Conservation (phyloP, 53 echinoderm and acorn worm genomes). For the Holothuria scabra region DNA sequence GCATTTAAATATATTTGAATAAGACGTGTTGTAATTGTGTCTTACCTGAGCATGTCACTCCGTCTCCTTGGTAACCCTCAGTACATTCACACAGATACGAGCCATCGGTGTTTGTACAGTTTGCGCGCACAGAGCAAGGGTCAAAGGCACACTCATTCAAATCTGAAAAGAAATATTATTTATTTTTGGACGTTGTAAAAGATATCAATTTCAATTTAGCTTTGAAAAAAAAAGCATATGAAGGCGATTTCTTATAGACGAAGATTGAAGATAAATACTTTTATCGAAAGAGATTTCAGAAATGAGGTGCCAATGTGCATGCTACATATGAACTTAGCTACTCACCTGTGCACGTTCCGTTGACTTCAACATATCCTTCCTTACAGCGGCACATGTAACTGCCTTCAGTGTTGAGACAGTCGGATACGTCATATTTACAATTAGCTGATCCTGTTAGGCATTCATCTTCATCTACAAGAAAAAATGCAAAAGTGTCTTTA, state of each 20-base stretch:
- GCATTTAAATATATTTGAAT: no score
- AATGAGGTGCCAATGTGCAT: no score
- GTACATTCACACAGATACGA: conserved; percentile 49
- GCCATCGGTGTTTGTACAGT: conserved; percentile 51
- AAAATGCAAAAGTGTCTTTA: neutral
- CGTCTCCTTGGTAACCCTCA: conserved; percentile 52
- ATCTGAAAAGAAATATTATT: neutral
- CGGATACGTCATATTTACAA: neutral
- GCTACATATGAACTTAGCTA: neutral
- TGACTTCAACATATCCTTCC: conserved; percentile 19
- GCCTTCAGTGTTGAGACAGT: conserved; percentile 27
- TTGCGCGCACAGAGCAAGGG: conserved; percentile 31
- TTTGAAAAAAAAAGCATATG: no score
- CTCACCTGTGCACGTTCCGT: conserved; percentile 39
- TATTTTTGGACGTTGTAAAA: no score
- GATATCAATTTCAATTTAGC: neutral
- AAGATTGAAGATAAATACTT: no score
- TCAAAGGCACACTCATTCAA: conserved; percentile 31
- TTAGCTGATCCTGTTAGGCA: neutral
- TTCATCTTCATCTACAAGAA: conserved; percentile 18
- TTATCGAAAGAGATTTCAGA: no score
- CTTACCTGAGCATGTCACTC: conserved; percentile 50
- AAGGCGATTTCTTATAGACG: no score
- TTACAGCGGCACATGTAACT: conserved; percentile 26
- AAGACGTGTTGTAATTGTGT: no score